A percentile compares a stretch with the other conserved stretches of the same genome.
Conservation (phyloP, 2,888 invertebrate genomes). For the Cerceris rybyensis region DNA sequence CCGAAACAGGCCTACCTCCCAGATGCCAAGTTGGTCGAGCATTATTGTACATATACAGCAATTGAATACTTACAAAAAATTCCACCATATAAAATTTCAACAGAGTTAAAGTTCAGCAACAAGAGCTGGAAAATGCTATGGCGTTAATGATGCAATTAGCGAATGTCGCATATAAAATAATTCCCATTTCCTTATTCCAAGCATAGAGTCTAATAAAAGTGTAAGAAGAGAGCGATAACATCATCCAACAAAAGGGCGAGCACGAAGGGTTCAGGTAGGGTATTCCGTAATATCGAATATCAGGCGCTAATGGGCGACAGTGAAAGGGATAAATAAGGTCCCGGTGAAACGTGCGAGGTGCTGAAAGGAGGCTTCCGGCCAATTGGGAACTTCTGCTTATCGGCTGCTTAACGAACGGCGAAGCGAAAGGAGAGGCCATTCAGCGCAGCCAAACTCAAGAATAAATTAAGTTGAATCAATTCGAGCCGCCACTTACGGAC, state of each 20-base stretch:
- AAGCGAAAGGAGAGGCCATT: conserved; percentile 58
- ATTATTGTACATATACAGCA: too few species aligned
- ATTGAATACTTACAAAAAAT: too few species aligned
- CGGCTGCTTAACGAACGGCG: conserved; percentile 61
- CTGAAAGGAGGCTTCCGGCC: conserved; percentile 56
- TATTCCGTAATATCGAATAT: conserved; percentile 48
- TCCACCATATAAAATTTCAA: too few species aligned
- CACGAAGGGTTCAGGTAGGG: conserved; percentile 11
- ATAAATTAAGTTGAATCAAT: conserved; percentile 73
- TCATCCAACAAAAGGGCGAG: neutral
- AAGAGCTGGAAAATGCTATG: too few species aligned
- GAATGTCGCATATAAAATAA: too few species aligned
- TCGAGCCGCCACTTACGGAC: conserved; percentile 37
- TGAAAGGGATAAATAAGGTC: conserved; percentile 61
- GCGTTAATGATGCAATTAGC: too few species aligned
- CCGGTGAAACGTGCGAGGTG: conserved; percentile 44
- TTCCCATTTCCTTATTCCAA: too few species aligned
- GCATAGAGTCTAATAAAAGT: too few species aligned
- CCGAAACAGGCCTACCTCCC: too few species aligned
- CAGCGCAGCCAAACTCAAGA: conserved; percentile 55
- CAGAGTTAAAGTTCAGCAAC: too few species aligned
- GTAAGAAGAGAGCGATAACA: neutral
- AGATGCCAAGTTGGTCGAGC: too few species aligned
- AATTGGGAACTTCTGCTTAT: conserved; percentile 63
- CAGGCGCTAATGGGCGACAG: conserved; percentile 46